phyloP scores from a whole-genome alignment of 2,113 vertebrate genomes.

The Philantomba maxwellii region DNA sequence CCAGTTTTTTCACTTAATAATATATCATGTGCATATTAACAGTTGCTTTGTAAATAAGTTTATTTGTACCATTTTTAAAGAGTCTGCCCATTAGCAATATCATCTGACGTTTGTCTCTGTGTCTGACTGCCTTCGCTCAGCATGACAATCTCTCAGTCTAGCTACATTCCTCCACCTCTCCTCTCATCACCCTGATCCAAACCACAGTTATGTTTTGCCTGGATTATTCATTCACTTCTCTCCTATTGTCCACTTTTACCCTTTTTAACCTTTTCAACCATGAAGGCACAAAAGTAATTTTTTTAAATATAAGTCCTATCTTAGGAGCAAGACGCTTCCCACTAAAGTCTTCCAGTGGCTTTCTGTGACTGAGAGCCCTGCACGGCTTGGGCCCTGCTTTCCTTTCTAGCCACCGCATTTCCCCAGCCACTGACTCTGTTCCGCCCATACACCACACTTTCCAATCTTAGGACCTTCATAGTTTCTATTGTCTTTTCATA shows the following conservation, averaged over 20 bases:
- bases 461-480: accelerated
- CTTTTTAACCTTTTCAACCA: background rate
- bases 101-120: background rate
- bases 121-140: background rate
- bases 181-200: background rate
- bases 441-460: background rate
- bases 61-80: background rate
- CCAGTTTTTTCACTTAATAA: background rate
- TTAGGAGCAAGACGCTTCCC: background rate
- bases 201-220: background rate
- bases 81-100: background rate
- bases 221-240: background rate
- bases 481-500: background rate
- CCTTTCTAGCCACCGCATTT: background rate
- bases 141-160: background rate
- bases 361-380: background rate
- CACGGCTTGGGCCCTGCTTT: background rate
- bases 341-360: background rate
- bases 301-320: background rate
- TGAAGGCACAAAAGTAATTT: background rate
- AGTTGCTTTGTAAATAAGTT: background rate
- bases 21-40: background rate
- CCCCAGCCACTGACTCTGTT: accelerated
- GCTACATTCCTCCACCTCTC: background rate
- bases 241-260: background rate